Evolutionary conservation across 1,140 invertebrate genomes (phyloP), one percentile per base, ranked within the genome.

Genomic region (Papilio aristodemus): DNA sequence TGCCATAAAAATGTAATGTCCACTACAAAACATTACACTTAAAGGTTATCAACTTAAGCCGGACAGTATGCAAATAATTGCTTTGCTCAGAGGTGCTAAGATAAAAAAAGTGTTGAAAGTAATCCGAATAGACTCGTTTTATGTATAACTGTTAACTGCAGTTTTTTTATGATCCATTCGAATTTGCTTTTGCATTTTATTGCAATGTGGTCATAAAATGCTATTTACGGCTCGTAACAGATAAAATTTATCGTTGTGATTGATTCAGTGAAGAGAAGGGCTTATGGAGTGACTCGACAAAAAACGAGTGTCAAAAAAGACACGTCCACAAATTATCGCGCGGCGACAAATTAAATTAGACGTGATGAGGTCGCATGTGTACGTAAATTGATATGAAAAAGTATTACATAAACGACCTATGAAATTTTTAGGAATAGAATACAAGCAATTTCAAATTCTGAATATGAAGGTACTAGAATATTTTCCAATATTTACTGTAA

Each of bases 251-350:
- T 19, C 36, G 32, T 60, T 17, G 59, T 60, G 59, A 60, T 60
- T 14, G 59, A 60, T 60, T 60, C n/a, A n/a, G 14, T 37, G 38
- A 60, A 60, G 37, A 60, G 59, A 60, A 60, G 59, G 32, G 19
- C 32, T 19, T 37, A 37, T 38, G 32, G 17, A 39, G 32, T 60
- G 32, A 37, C 37, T 6, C 32, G 19, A 36, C 9, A 17, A 36
- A 59, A 43, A 46, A 60, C 37, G 19, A 67, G 60, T 66, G 46
- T 72, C 37, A 36, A 71, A 72, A 67, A 50, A 39, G 71, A 72
- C 68, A 71, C 77, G 67, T 79, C 67, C 70, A 77, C 71, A 81
- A 83, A 83, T 83, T 83, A 82, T 79, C 71, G 50, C 22, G n/a
- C 50, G 54, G 41, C 67, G 57, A 77, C 74, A 76, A 77, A 83